Evolutionary conservation across 2,888 invertebrate species (phyloP), one percentile per base, ranked within the genome.

Genomic region (Pogonocherus hispidulus): DNA sequence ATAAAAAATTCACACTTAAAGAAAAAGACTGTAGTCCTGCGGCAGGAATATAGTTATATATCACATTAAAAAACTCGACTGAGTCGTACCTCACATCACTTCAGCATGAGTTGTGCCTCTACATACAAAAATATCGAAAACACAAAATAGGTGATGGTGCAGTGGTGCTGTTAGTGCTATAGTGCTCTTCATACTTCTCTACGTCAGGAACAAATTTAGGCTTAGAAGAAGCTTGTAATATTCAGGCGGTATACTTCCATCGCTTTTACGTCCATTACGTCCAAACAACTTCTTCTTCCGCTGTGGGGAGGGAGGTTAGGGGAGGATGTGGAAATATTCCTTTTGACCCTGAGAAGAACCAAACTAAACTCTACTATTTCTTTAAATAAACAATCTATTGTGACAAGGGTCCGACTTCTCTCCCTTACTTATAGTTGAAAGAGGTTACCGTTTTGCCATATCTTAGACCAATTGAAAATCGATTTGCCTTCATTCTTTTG

Each of bases 261-360:
- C 32, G 8, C 32, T 32, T 6, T 32, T 32, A 11, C 2, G 9
- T 32, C 5, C 41, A 11, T n/a, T 41, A 5, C 16, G 2, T n/a
- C n/a, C 1, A n/a, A 9, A 11, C 14, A 64, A 67, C 62, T 63
- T 59, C 52, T 69, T 63, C 54, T 19, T 62, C 37, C 32, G 59
- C 55, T 55, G 35, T 64, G 37, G 64, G 64, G 57, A 65, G 67
- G 71, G 60, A 63, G 49, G 46, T 69, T 69, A 67, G 71, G 73
- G 66, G 70, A 67, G 70, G 72, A 69, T 78, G 75, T 78, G 81
- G 72, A 75, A 70, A 69, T 72, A 69, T 76, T 77, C 78, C 78
- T 77, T 78, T 78, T 81, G 83, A 82, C 82, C 82, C 82, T 82
- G 81, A 80, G 80, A 80, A 77, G 67, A 79, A 77, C 74, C 73